phyloP scores from a whole-genome alignment of 2,888 invertebrate genomes.

The Parascotia fuliginaria region DNA sequence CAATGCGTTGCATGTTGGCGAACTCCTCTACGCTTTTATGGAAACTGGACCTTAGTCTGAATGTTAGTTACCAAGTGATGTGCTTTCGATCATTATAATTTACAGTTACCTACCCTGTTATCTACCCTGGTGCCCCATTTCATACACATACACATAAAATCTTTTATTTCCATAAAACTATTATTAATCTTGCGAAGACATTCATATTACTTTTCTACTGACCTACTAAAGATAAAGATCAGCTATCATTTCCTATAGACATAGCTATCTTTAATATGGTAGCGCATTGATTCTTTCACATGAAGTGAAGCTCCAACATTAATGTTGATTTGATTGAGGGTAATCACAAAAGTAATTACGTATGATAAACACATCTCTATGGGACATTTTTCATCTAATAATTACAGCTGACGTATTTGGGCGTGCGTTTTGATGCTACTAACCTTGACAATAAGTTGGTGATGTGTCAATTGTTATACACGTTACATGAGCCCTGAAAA shows the following conservation, averaged over 20 bases:
- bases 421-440: constrained; percentile 21
- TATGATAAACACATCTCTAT: neutral
- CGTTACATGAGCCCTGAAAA: neutral
- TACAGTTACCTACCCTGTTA: too few relatives aligned
- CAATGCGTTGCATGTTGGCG: too few relatives aligned
- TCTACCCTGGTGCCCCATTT: too few relatives aligned
- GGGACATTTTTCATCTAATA: constrained; percentile 27
- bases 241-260: constrained; percentile 8
- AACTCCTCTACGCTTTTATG: too few relatives aligned
- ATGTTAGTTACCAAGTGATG: too few relatives aligned
- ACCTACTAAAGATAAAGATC: constrained; percentile 29
- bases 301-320: neutral
- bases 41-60: too few relatives aligned
- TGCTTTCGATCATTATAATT: too few relatives aligned
- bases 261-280: constrained; percentile 1
- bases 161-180: too few relatives aligned
- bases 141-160: too few relatives aligned
- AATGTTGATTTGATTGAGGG: constrained; percentile 12
- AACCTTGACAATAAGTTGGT: constrained; percentile 29
- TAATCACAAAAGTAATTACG: constrained; percentile 18
- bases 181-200: constrained; percentile 7
- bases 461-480: constrained; percentile 5
- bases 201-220: constrained; percentile 25
- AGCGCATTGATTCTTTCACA: neutral
- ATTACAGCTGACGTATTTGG: constrained; percentile 22